Conservation (phyloP, 2,113 vertebrate species). For the Oncorhynchus tshawytscha region DNA sequence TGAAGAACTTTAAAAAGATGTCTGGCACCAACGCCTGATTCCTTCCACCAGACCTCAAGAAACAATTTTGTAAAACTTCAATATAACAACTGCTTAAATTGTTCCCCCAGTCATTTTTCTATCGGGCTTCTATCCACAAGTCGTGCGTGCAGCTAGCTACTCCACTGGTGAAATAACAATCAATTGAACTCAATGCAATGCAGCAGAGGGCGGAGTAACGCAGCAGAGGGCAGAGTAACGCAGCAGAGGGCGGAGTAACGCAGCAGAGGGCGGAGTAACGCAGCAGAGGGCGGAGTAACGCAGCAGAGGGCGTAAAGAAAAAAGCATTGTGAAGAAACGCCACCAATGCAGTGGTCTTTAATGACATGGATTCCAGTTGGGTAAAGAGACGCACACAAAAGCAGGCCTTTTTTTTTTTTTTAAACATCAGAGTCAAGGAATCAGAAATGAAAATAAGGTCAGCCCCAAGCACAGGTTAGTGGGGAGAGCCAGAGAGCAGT, state of each 20-base stretch:
- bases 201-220: slow-evolving; percentile 11
- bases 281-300: too few species aligned
- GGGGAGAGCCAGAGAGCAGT: not conserved
- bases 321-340: slow-evolving; percentile 15
- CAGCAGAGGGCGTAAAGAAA: too few species aligned
- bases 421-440: not conserved
- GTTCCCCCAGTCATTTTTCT: slow-evolving; percentile 63
- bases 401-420: not conserved
- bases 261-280: too few species aligned
- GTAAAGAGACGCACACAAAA: not conserved
- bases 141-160: slow-evolving; percentile 26
- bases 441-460: slow-evolving; percentile 21
- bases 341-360: slow-evolving; percentile 37
- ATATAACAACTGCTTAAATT: slow-evolving; percentile 64
- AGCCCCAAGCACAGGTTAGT: not conserved
- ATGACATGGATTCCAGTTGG: slow-evolving; percentile 14
- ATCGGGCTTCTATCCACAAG: slow-evolving; percentile 42
- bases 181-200: slow-evolving; percentile 53
- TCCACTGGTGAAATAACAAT: slow-evolving; percentile 55
- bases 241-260: too few species aligned
- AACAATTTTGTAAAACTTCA: slow-evolving; percentile 66
- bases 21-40: slow-evolving; percentile 58
- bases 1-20: slow-evolving; percentile 63
- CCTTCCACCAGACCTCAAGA: slow-evolving; percentile 63
- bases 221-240: too few species aligned